A percentile compares a stretch with the other conserved stretches of the same genome.
Evolutionary conservation across 2,113 vertebrate species (phyloP).

Genomic region (Scartelaos histophorus): DNA sequence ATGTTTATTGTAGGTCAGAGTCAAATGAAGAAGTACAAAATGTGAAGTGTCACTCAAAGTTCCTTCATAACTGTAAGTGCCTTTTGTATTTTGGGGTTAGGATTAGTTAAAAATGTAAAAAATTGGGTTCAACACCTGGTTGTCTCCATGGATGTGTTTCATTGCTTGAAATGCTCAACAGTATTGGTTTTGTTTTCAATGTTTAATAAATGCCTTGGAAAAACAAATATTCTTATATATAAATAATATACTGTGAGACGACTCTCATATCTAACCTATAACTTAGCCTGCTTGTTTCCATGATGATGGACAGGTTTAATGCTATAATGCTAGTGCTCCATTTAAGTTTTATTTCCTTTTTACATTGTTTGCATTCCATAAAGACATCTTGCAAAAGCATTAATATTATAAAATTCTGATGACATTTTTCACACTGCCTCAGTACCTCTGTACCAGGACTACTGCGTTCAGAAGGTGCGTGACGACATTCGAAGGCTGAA

Average conservation of each 20-base stretch:
- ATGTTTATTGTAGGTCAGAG: constrained; percentile 22
- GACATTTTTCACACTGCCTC: background rate
- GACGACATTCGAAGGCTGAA: constrained; percentile 44
- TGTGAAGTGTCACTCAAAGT: constrained; percentile 63
- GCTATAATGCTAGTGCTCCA: no score
- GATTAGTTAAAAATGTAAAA: no score
- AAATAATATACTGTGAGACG: no score
- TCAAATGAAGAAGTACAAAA: constrained; percentile 10
- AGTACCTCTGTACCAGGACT: constrained; percentile 81
- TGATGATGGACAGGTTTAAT: no score
- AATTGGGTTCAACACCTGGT: background rate
- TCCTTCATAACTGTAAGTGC: constrained; percentile 68
- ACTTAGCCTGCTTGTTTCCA: no score
- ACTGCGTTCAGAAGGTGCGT: constrained; percentile 57
- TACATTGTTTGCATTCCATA: background rate
- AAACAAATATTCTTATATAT: no score
- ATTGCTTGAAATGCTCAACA: background rate
- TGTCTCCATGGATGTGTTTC: background rate
- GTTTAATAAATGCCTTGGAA: background rate
- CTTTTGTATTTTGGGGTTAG: background rate
- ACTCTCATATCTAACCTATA: no score
- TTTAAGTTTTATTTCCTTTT: background rate
- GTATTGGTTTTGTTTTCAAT: background rate
- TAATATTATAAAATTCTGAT: background rate
- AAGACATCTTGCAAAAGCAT: background rate